These are phyloP conservation scores for Trachymyrmex septentrionalis DNA, from an alignment of 1,140 invertebrate species.

Conservation along the genomic window DNA sequence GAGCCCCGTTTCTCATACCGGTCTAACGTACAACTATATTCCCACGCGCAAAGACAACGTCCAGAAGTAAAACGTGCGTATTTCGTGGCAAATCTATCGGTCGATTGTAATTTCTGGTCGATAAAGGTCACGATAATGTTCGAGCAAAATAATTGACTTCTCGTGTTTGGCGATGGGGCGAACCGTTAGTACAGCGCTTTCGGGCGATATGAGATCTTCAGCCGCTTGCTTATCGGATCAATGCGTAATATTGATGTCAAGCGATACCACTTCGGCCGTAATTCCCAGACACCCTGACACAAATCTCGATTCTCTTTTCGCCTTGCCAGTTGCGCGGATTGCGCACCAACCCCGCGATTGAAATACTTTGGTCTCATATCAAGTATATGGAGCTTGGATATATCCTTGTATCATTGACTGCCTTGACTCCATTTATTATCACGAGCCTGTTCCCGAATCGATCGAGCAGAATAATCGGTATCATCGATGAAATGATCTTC, in stretches of 20 bases:
- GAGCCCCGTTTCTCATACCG: slow-evolving; percentile 40
- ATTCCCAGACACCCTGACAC: slow-evolving; percentile 35
- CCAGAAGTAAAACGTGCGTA: background rate
- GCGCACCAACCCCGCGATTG: background rate
- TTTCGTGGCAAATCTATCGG: slow-evolving; percentile 6
- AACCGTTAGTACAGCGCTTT: slow-evolving; percentile 45
- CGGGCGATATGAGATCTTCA: slow-evolving; percentile 26
- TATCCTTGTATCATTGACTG: background rate
- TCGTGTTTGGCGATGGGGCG: slow-evolving; percentile 45
- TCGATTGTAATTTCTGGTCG: slow-evolving; percentile 41
- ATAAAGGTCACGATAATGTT: slow-evolving; percentile 48
- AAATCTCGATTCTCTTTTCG: slow-evolving; percentile 29
- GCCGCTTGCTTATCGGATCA: slow-evolving; percentile 30
- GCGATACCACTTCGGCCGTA: background rate
- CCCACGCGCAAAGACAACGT: slow-evolving; percentile 31
- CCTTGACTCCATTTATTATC: slow-evolving; percentile 31
- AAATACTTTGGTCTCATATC: background rate
- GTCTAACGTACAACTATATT: background rate
- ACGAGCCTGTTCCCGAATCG: slow-evolving; percentile 10
- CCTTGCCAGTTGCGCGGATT: background rate
- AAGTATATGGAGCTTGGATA: slow-evolving; percentile 19
- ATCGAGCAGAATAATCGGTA: slow-evolving; percentile 19
- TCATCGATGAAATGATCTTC: background rate
- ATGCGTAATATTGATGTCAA: slow-evolving; percentile 34
- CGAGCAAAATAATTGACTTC: slow-evolving; percentile 55